A percentile compares a stretch with the other conserved stretches of the same genome.
Conservation (phyloP, 2,888 invertebrate species). For the Nowickia ferox region DNA sequence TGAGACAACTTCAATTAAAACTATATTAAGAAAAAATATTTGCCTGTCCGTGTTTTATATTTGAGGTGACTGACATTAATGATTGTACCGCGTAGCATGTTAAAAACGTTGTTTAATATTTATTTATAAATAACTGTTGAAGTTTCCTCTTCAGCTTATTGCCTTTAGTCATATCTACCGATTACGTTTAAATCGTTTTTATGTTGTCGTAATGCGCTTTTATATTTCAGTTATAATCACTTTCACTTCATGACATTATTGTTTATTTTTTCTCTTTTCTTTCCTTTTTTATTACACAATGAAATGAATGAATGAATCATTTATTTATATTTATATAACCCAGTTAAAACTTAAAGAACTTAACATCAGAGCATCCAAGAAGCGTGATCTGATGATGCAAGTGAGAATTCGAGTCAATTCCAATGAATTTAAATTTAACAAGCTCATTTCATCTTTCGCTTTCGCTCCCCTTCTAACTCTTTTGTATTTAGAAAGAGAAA, state of each 20-base stretch:
- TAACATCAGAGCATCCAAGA: no score
- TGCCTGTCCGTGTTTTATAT: constrained; percentile 3
- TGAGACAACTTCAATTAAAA: constrained; percentile 46
- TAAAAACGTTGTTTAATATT: constrained; percentile 29
- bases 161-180: constrained; percentile 36
- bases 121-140: constrained; percentile 3
- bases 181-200: not conserved
- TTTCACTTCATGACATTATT: constrained; percentile 26
- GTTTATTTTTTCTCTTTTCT: constrained; percentile 3
- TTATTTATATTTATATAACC: not conserved
- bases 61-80: not conserved
- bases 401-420: no score
- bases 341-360: not conserved
- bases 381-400: no score
- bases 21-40: constrained; percentile 30
- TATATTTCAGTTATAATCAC: constrained; percentile 57
- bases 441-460: no score
- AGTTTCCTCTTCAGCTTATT: constrained; percentile 26
- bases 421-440: no score
- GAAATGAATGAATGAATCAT: not conserved
- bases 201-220: constrained; percentile 27
- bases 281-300: no score
- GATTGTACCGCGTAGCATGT: not conserved
- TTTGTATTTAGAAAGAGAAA: no score
- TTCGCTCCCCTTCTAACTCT: no score